Evolutionary conservation across 2,113 vertebrate species (phyloP).

Genomic region (Petaurus breviceps): DNA sequence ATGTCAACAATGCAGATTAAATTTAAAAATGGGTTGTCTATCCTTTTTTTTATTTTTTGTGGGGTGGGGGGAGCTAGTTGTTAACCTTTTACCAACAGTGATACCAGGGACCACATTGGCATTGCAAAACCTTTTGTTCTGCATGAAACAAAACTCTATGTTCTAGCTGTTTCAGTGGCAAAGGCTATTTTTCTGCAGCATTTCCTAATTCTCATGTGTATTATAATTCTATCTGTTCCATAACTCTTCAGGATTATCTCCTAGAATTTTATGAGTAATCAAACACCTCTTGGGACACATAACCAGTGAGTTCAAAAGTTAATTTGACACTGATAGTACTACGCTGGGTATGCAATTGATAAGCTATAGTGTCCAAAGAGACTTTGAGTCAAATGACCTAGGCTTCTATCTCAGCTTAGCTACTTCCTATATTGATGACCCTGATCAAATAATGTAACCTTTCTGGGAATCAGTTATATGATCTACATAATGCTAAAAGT

Average conservation of each 20-base stretch:
- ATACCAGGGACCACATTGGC: background rate
- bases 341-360: background rate
- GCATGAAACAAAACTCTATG: background rate
- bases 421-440: background rate
- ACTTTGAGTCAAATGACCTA: background rate
- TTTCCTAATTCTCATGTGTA: background rate
- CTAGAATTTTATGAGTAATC: background rate
- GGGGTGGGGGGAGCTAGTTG: background rate
- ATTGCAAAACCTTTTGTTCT: background rate
- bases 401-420: background rate
- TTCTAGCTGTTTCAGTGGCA: background rate
- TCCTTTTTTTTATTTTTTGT: background rate
- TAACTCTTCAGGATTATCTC: background rate
- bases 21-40: background rate
- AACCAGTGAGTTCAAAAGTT: background rate
- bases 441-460: background rate
- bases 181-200: background rate
- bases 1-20: background rate
- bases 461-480: background rate
- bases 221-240: background rate
- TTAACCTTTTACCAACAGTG: background rate
- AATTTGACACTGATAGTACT: background rate
- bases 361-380: background rate
- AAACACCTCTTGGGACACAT: background rate
- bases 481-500: background rate